A percentile compares a stretch with the other conserved stretches of the same genome.
Conservation (phyloP, 2,113 vertebrate species). For the Hydropotes inermis region DNA sequence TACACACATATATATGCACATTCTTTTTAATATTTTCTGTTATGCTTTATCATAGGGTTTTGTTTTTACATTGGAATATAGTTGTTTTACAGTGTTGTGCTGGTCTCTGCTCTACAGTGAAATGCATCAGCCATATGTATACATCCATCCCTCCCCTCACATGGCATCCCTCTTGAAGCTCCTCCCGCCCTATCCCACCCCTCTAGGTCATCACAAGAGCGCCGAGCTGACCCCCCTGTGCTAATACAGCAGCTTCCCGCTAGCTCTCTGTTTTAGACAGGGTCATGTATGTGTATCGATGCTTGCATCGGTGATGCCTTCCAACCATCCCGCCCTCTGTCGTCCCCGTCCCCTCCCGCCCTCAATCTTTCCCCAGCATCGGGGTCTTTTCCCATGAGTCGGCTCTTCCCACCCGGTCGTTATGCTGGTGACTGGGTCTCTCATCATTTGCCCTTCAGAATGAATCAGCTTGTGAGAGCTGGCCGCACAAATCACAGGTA, state of each 20-base stretch:
- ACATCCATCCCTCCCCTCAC: neutral
- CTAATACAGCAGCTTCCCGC: neutral
- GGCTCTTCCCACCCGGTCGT: neutral
- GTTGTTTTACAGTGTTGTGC: rapidly evolving
- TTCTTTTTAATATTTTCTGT: neutral
- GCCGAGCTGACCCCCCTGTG: rapidly evolving
- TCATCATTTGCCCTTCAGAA: neutral
- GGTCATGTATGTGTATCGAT: rapidly evolving
- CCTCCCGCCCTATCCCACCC: rapidly evolving
- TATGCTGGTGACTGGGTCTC: rapidly evolving
- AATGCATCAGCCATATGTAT: neutral
- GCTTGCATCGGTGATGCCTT: rapidly evolving
- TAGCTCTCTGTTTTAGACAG: neutral
- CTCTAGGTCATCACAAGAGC: neutral
- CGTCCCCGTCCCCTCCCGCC: rapidly evolving
- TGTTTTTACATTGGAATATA: neutral
- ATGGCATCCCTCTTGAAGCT: rapidly evolving
- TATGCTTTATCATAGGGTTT: neutral
- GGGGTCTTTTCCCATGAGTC: rapidly evolving
- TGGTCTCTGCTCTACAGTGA: rapidly evolving
- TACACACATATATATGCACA: neutral
- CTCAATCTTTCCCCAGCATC: neutral
- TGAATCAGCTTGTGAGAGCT: neutral
- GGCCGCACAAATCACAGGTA: neutral
- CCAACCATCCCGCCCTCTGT: neutral